phyloP scores from a whole-genome alignment of 2,888 invertebrate genomes.

The Amiota mariae region DNA sequence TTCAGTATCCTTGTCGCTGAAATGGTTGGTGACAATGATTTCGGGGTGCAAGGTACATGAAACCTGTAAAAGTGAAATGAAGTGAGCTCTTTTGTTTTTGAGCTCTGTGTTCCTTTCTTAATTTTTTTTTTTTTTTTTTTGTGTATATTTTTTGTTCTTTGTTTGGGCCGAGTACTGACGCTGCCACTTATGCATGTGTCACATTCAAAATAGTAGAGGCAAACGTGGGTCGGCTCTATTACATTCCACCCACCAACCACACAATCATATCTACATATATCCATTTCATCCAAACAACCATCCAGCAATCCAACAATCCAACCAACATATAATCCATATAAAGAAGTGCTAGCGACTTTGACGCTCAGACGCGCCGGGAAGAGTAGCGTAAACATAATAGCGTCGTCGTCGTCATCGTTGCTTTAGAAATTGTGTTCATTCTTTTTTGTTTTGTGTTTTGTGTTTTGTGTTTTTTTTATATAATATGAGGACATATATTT shows the following conservation, averaged over 20 bases:
- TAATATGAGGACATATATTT: no score
- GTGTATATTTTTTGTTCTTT: slow-evolving; percentile 33
- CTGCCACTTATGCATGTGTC: slow-evolving; percentile 69
- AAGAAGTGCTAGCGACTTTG: background rate
- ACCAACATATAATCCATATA: background rate
- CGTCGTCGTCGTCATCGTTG: background rate
- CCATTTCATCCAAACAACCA: no score
- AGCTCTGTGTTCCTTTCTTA: background rate
- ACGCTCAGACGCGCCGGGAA: background rate
- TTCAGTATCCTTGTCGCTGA: background rate
- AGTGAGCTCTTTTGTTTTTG: slow-evolving; percentile 12
- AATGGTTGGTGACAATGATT: background rate
- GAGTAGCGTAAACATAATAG: background rate
- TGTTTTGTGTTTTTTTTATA: background rate
- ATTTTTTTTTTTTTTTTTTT: slow-evolving; percentile 26
- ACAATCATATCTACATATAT: no score
- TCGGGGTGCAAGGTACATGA: background rate
- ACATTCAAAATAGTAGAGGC: slow-evolving; percentile 41
- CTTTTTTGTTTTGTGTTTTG: background rate
- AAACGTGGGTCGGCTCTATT: background rate
- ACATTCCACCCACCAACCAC: no score
- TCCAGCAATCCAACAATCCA: no score
- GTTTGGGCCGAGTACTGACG: slow-evolving; percentile 34
- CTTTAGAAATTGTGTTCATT: background rate
- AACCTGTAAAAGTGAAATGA: slow-evolving; percentile 6